Evolutionary conservation across 1,140 invertebrate species (phyloP).

Genomic region (Metopolophium dirhodum): DNA sequence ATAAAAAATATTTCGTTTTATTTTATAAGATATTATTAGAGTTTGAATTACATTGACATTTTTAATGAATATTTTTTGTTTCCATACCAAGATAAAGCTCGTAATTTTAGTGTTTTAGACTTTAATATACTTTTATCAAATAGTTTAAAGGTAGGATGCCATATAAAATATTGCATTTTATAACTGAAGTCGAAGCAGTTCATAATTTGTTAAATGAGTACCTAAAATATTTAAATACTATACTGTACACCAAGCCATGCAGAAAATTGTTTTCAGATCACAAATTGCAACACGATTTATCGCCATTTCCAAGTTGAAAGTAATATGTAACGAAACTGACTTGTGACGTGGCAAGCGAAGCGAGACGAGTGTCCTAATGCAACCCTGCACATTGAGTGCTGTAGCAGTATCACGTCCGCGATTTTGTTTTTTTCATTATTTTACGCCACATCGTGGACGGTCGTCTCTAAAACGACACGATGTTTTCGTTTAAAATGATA

Average conservation of each 20-base stretch:
- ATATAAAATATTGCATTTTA: too few relatives aligned
- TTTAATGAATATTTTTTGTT: too few relatives aligned
- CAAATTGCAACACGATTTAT: background rate
- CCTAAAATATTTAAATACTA: background rate
- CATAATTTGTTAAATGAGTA: background rate
- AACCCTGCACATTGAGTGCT: background rate
- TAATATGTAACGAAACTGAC: background rate
- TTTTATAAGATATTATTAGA: too few relatives aligned
- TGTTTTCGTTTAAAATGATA: conserved; percentile 41
- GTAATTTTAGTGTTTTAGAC: too few relatives aligned
- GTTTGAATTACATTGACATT: too few relatives aligned
- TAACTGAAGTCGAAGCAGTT: background rate
- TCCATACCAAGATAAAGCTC: too few relatives aligned
- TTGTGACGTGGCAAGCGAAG: background rate
- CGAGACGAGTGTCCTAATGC: background rate
- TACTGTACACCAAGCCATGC: background rate
- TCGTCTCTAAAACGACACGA: background rate
- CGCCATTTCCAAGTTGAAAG: background rate
- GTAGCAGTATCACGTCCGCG: background rate
- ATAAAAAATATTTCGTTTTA: too few relatives aligned
- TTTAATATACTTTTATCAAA: too few relatives aligned
- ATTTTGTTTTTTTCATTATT: conserved; percentile 19
- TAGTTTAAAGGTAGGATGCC: too few relatives aligned
- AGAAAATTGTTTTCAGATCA: background rate
- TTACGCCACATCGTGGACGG: background rate